phyloP scores from a whole-genome alignment of 1,140 invertebrate species.

The Trachymyrmex septentrionalis region DNA sequence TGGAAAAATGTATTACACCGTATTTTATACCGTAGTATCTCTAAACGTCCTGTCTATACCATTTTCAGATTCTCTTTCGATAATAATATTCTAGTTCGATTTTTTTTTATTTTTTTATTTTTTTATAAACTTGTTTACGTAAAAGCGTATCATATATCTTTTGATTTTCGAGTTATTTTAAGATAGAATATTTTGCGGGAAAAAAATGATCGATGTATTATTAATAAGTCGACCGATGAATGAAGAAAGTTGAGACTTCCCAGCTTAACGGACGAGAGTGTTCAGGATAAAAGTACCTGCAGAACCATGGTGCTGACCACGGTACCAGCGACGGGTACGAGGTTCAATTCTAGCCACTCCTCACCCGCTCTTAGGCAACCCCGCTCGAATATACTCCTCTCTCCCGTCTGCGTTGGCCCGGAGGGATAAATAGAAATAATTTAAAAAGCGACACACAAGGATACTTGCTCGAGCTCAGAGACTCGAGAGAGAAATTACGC shows the following conservation, averaged over 20 bases:
- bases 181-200: neutral
- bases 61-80: neutral
- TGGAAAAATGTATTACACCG: neutral
- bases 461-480: neutral
- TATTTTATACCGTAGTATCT: neutral
- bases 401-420: constrained; percentile 89
- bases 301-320: constrained; percentile 93
- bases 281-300: constrained; percentile 89
- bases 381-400: constrained; percentile 96
- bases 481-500: constrained; percentile 45
- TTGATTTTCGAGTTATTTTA: neutral
- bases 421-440: constrained; percentile 72
- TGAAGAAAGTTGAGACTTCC: constrained; percentile 60
- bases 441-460: constrained; percentile 65
- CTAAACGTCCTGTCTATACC: neutral
- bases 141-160: neutral
- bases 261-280: constrained; percentile 13
- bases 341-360: constrained; percentile 97
- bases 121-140: neutral
- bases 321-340: constrained; percentile 94
- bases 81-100: too few species aligned
- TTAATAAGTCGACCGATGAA: neutral
- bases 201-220: neutral
- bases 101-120: too few species aligned
- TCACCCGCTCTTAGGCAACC: constrained; percentile 97